These are phyloP conservation scores for Xylophagus ater DNA, from an alignment of 2,888 invertebrate genomes.

Conservation along the genomic window DNA sequence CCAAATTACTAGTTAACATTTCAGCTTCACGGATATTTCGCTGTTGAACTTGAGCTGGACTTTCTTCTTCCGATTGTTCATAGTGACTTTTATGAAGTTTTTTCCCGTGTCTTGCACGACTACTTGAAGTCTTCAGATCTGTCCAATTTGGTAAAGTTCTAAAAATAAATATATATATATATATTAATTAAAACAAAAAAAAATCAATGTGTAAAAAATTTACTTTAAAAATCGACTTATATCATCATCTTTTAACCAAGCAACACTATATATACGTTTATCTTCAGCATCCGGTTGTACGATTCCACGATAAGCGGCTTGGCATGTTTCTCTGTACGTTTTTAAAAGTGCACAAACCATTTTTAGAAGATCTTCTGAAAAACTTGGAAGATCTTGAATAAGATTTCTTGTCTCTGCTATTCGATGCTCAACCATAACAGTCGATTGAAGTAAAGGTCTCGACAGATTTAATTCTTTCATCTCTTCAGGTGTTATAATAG, in stretches of 20 bases:
- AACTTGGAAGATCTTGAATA: conserved; percentile 59
- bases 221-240: conserved; percentile 84
- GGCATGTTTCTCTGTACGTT: conserved; percentile 62
- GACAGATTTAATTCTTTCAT: conserved; percentile 50
- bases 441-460: conserved; percentile 58
- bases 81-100: conserved; percentile 33
- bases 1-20: conserved; percentile 82
- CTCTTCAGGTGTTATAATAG: conserved; percentile 57
- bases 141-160: conserved; percentile 72
- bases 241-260: conserved; percentile 91
- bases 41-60: conserved; percentile 65
- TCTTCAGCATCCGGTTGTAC: conserved; percentile 70
- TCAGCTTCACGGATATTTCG: conserved; percentile 82
- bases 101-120: conserved; percentile 22
- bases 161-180: conserved; percentile 10
- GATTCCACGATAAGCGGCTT: conserved; percentile 60
- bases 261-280: conserved; percentile 66
- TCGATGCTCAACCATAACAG: conserved; percentile 55
- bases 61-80: conserved; percentile 57
- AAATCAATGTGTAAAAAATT: conserved; percentile 22
- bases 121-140: conserved; percentile 45
- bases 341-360: conserved; percentile 59
- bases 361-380: conserved; percentile 62
- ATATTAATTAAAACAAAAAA: conserved; percentile 2
- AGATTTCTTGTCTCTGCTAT: conserved; percentile 51